Evolutionary conservation across 1,140 invertebrate species (phyloP), one percentile per base, ranked within the genome.

Genomic region (Lutraria rhynchaena): DNA sequence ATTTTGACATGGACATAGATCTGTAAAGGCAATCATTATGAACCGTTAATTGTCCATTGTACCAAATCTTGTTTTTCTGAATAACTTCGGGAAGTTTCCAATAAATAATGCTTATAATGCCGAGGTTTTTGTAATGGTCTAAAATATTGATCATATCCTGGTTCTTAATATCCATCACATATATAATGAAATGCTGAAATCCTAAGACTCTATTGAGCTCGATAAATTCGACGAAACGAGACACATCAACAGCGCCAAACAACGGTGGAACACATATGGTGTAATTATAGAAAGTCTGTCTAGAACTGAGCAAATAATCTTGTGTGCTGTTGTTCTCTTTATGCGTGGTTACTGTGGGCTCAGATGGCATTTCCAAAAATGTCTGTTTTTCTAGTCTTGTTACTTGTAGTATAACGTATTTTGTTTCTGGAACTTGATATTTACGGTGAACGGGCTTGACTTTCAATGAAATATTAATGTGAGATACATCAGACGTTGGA

Each of bases 1-100:
- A 84, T 63, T 87, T 82, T 17, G 86, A 81, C 13, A 83, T 49
- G 24, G 86, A 78, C 89, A 92, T 91, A 17, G 87, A 83, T 11
- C 92, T 76, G 82, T 91, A 91, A 13, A 92, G 75, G 73, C 92
- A 92, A 85, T 92, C 92, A 82, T 92, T 91, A 67, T 91, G 87
- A 7, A 88, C 88, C 41, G 89, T 67, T 22, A 92, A 81, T 69
- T 92, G 92, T 3, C 91, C 92, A 49, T 92, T 86, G 83, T 92
- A 92, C 91, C 91, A 92, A 29, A 92, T 88, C 0, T 41, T 31
- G 0, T 74, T 33, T 24, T 77, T 81, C 11, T 46, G 22, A 13
- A 91, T 82, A 15, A 51, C 22, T 13, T 31, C 19, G 0, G 91
- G 91, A 24, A 92, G 46, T 17, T 53, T 55, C 89, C 89, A 92